Evolutionary conservation across 2,888 invertebrate species (phyloP).

Genomic region (Tiphia femorata): DNA sequence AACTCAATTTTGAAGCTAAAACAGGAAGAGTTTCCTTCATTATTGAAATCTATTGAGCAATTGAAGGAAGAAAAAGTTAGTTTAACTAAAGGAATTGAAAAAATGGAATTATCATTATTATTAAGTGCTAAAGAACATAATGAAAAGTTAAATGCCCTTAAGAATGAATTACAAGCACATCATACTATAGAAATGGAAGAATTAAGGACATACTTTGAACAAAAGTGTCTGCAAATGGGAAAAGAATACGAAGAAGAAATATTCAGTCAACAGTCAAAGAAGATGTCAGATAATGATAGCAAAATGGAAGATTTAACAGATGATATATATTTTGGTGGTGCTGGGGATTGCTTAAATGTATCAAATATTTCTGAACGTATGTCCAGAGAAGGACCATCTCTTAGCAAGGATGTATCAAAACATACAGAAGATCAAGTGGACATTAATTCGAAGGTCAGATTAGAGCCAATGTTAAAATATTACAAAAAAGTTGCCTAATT

Average conservation of each 20-base stretch:
- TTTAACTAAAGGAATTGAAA: slow-evolving; percentile 43
- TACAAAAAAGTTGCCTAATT: too few relatives aligned
- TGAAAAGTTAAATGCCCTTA: slow-evolving; percentile 72
- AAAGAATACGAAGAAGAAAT: slow-evolving; percentile 83
- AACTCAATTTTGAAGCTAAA: slow-evolving; percentile 39
- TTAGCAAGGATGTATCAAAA: slow-evolving; percentile 14
- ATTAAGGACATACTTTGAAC: slow-evolving; percentile 83
- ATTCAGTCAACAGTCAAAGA: slow-evolving; percentile 77
- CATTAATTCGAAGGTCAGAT: too few relatives aligned
- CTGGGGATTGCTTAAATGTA: slow-evolving; percentile 48
- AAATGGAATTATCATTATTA: slow-evolving; percentile 71
- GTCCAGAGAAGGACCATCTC: slow-evolving; percentile 30
- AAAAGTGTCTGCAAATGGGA: slow-evolving; percentile 84
- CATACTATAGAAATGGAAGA: slow-evolving; percentile 85
- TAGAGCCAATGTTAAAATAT: too few relatives aligned
- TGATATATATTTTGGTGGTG: slow-evolving; percentile 62
- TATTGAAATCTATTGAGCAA: slow-evolving; percentile 43
- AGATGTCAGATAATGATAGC: slow-evolving; percentile 70
- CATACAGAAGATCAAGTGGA: neutral
- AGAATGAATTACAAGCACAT: slow-evolving; percentile 73
- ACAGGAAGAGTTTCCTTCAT: slow-evolving; percentile 25
- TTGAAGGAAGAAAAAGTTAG: slow-evolving; percentile 50
- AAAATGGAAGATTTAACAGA: slow-evolving; percentile 68
- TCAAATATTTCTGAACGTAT: slow-evolving; percentile 34
- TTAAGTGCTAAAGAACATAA: slow-evolving; percentile 74